These are phyloP conservation scores for Tetragonisca angustula DNA, from an alignment of 2,888 invertebrate species.

Conservation along the genomic window DNA sequence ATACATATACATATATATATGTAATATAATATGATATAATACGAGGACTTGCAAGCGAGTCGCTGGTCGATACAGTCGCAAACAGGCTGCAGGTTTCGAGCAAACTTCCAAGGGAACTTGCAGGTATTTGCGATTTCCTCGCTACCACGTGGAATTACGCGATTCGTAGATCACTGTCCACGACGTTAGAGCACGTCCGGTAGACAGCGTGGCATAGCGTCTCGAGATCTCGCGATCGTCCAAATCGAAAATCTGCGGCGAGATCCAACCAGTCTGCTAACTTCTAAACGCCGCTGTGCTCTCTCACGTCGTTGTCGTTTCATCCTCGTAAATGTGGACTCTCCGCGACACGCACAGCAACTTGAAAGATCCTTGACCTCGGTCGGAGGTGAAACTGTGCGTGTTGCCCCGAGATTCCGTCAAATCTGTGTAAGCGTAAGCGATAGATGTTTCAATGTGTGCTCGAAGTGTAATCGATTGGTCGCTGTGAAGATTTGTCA, in stretches of 20 bases:
- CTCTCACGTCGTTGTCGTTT: slow-evolving; percentile 58
- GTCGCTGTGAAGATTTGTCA: slow-evolving; percentile 49
- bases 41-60: slow-evolving; percentile 9
- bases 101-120: background rate
- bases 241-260: background rate
- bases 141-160: background rate
- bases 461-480: slow-evolving; percentile 62
- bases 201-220: slow-evolving; percentile 1
- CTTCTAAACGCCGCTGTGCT: slow-evolving; percentile 52
- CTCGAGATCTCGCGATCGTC: slow-evolving; percentile 5
- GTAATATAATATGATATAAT: background rate
- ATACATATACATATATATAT: background rate
- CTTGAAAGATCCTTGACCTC: background rate
- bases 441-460: slow-evolving; percentile 67
- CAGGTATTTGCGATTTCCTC: background rate
- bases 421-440: slow-evolving; percentile 64
- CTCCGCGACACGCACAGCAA: slow-evolving; percentile 6
- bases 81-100: background rate
- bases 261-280: slow-evolving; percentile 43
- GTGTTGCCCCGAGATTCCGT: slow-evolving; percentile 55
- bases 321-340: slow-evolving; percentile 46
- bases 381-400: too few relatives aligned
- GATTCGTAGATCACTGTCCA: background rate
- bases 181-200: background rate
- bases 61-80: slow-evolving; percentile 45